phyloP scores from a whole-genome alignment of 2,888 invertebrate genomes.

The Sesamia inferens region DNA sequence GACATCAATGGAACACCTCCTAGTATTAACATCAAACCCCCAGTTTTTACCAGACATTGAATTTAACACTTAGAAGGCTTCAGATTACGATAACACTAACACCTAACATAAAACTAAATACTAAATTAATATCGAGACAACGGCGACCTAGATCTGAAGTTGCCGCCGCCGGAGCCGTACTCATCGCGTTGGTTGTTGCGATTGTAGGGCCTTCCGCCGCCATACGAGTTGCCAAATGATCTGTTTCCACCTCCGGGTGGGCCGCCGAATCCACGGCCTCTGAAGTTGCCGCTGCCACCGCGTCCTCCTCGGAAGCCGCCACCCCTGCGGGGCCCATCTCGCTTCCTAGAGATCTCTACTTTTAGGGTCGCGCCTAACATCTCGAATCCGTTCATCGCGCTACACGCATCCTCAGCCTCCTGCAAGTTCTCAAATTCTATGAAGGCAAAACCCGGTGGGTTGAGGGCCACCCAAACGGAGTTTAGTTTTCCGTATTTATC shows the following conservation, averaged over 20 bases:
- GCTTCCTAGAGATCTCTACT: slow-evolving; percentile 96
- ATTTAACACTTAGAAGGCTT: slow-evolving; percentile 90
- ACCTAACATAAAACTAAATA: slow-evolving; percentile 84
- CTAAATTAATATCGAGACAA: slow-evolving; percentile 87
- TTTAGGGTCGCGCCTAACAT: slow-evolving; percentile 96
- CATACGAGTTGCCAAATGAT: slow-evolving; percentile 89
- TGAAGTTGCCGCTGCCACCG: slow-evolving; percentile 84
- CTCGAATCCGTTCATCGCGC: slow-evolving; percentile 96
- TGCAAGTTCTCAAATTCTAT: slow-evolving; percentile 97
- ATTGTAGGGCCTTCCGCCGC: slow-evolving; percentile 83
- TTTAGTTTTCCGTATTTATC: slow-evolving; percentile 97
- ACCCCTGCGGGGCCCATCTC: slow-evolving; percentile 92
- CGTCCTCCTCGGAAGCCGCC: slow-evolving; percentile 90
- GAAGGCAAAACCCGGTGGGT: slow-evolving; percentile 98
- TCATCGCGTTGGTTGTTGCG: slow-evolving; percentile 84
- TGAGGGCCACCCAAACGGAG: slow-evolving; percentile 98
- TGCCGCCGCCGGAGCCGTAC: slow-evolving; percentile 86
- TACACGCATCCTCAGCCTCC: slow-evolving; percentile 97
- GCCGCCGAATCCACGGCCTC: slow-evolving; percentile 87
- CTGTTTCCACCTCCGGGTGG: slow-evolving; percentile 88
- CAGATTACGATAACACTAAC: slow-evolving; percentile 89
- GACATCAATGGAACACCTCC: slow-evolving; percentile 83
- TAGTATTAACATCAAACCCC: slow-evolving; percentile 88
- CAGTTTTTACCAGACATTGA: slow-evolving; percentile 84
- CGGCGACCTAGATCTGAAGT: slow-evolving; percentile 89